Evolutionary conservation across 2,888 invertebrate species (phyloP).

Genomic region (Eulithis testata): DNA sequence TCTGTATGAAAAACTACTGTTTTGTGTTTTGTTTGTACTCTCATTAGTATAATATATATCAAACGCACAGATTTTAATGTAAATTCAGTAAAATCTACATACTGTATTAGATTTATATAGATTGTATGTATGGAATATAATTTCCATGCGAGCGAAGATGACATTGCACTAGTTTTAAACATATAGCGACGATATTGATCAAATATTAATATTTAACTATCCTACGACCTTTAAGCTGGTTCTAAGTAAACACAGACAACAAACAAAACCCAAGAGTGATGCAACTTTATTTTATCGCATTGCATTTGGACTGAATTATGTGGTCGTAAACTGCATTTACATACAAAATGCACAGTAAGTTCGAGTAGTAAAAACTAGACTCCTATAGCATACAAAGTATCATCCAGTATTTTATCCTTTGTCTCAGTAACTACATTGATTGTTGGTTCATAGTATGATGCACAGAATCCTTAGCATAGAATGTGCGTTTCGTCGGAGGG

Average conservation of each 20-base stretch:
- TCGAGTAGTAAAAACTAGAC: slow-evolving; percentile 14
- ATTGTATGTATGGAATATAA: neutral
- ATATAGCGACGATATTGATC: neutral
- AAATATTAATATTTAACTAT: too few species aligned
- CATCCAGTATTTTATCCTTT: neutral
- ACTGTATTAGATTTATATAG: too few species aligned
- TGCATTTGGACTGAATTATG: slow-evolving; percentile 15
- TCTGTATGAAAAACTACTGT: too few species aligned
- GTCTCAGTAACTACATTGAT: neutral
- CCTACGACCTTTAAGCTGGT: too few species aligned
- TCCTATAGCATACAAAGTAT: slow-evolving; percentile 10
- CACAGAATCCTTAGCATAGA: too few species aligned
- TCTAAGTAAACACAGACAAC: neutral
- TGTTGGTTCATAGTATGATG: too few species aligned
- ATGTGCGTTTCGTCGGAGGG: too few species aligned
- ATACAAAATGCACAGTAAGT: slow-evolving; percentile 11
- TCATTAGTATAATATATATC: too few species aligned
- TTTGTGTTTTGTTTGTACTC: too few species aligned
- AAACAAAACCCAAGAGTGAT: slow-evolving; percentile 4
- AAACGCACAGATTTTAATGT: too few species aligned
- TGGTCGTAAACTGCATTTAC: slow-evolving; percentile 16
- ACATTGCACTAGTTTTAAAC: neutral
- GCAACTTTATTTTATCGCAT: neutral
- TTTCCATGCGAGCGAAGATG: neutral
- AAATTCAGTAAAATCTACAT: too few species aligned